These are phyloP conservation scores for Gambusia holbrooki DNA, from an alignment of 2,113 vertebrate species.

Conservation along the genomic window DNA sequence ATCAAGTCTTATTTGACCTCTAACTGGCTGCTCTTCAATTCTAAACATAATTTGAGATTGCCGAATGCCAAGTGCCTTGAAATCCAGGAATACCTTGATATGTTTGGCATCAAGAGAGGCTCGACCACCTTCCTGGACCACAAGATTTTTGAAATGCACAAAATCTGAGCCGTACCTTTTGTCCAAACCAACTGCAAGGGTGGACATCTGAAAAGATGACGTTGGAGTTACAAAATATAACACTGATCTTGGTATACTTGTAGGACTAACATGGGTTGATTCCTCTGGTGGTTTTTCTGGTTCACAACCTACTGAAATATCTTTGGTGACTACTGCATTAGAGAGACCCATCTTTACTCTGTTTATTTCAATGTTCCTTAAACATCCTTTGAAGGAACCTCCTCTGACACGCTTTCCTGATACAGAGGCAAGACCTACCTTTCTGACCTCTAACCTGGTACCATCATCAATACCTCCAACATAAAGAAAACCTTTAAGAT, in stretches of 20 bases:
- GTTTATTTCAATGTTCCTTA: slow-evolving; percentile 83
- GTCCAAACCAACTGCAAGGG: slow-evolving; percentile 62
- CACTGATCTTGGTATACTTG: slow-evolving; percentile 7
- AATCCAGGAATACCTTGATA: slow-evolving; percentile 85
- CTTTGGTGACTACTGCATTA: slow-evolving; percentile 85
- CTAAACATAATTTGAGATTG: slow-evolving; percentile 88
- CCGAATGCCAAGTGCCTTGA: slow-evolving; percentile 82
- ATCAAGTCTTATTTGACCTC: slow-evolving; percentile 84
- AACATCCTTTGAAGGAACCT: slow-evolving; percentile 91
- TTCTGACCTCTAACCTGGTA: slow-evolving; percentile 78
- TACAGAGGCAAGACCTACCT: slow-evolving; percentile 79
- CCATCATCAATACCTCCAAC: slow-evolving; percentile 85
- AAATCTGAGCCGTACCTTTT: slow-evolving; percentile 73
- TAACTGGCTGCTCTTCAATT: slow-evolving; percentile 81
- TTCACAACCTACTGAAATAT: slow-evolving; percentile 89
- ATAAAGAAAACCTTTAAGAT: slow-evolving; percentile 83
- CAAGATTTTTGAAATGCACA: slow-evolving; percentile 83
- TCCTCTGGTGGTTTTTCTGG: slow-evolving; percentile 67
- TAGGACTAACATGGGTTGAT: slow-evolving; percentile 52
- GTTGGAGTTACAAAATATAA: slow-evolving; percentile 61
- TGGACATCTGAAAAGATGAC: slow-evolving; percentile 57
- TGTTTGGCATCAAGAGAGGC: slow-evolving; percentile 85
- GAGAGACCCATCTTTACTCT: slow-evolving; percentile 81
- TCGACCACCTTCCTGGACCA: slow-evolving; percentile 85
- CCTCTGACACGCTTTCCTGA: slow-evolving; percentile 83